Percentiles rank a stretch among this genome's conserved stretches.
Conservation (phyloP, 2,888 invertebrate species). For the Lasioglossum lativentre region DNA sequence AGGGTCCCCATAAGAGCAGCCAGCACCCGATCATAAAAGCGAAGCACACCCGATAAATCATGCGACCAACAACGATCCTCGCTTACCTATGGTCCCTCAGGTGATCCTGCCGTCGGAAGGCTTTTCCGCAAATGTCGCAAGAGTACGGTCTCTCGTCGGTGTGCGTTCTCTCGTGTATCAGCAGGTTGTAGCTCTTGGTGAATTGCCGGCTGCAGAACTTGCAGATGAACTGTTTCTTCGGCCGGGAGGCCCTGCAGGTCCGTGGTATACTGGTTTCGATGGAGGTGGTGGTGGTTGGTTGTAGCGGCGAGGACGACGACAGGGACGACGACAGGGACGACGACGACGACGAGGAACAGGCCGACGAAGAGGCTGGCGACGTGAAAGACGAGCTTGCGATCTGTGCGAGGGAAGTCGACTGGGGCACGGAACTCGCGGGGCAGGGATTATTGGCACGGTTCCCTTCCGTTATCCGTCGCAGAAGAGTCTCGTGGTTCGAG, state of each 20-base stretch:
- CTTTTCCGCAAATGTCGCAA: conserved; percentile 99
- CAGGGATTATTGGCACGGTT: conserved; percentile 41
- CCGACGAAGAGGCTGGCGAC: conserved; percentile 61
- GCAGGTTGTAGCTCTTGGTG: conserved; percentile 99
- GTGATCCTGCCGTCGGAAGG: conserved; percentile 98
- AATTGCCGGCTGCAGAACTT: conserved; percentile 98
- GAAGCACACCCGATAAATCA: background rate
- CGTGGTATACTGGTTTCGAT: conserved; percentile 73
- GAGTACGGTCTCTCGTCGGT: conserved; percentile 98
- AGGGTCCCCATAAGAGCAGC: background rate
- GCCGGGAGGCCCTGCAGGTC: conserved; percentile 80
- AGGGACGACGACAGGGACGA: conserved; percentile 66
- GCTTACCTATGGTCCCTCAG: conserved; percentile 96
- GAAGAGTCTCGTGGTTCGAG: conserved; percentile 75
- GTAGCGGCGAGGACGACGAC: conserved; percentile 66
- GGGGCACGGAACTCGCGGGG: conserved; percentile 24
- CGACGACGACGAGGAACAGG: conserved; percentile 65
- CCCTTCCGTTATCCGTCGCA: conserved; percentile 79
- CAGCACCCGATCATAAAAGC: conserved; percentile 18
- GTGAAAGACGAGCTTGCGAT: conserved; percentile 46
- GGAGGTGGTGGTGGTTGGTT: conserved; percentile 76
- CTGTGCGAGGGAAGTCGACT: conserved; percentile 39
- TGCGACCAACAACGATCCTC: background rate
- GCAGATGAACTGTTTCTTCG: conserved; percentile 99
- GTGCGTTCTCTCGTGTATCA: conserved; percentile 99